phyloP scores from a whole-genome alignment of 2,113 vertebrate genomes.

The Archilochus colubris region DNA sequence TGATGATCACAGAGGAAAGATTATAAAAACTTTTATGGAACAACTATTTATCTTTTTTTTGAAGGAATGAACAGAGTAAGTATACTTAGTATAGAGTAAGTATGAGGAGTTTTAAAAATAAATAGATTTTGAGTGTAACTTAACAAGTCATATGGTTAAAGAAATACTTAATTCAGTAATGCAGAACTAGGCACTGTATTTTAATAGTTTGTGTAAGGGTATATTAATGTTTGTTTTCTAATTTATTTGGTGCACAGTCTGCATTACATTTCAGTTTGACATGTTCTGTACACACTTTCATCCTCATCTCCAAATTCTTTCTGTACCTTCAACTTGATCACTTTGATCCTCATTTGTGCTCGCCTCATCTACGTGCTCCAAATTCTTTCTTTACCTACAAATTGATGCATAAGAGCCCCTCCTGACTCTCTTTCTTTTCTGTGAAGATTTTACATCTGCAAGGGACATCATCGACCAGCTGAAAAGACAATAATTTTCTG shows the following conservation, averaged over 20 bases:
- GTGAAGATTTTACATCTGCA: not conserved
- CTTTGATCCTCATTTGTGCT: not conserved
- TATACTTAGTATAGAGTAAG: not conserved
- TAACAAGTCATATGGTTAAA: not conserved
- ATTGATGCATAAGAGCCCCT: rapidly evolving
- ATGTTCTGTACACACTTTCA: not conserved
- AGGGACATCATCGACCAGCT: not conserved
- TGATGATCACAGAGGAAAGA: not conserved
- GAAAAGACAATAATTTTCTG: not conserved
- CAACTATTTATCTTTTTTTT: not conserved
- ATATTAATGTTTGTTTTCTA: not conserved
- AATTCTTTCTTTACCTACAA: not conserved
- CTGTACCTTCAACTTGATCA: not conserved
- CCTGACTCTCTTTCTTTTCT: not conserved
- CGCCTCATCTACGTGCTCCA: not conserved
- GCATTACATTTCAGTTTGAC: not conserved
- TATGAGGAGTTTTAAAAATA: not conserved
- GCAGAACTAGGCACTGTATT: not conserved
- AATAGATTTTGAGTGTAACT: not conserved
- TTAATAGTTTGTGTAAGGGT: not conserved
- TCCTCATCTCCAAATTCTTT: not conserved
- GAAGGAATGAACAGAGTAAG: not conserved
- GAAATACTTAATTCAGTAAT: not conserved
- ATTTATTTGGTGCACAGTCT: not conserved
- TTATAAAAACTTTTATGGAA: not conserved